Evolutionary conservation across 2,113 vertebrate genomes (phyloP).

Genomic region (Theristicus caerulescens): DNA sequence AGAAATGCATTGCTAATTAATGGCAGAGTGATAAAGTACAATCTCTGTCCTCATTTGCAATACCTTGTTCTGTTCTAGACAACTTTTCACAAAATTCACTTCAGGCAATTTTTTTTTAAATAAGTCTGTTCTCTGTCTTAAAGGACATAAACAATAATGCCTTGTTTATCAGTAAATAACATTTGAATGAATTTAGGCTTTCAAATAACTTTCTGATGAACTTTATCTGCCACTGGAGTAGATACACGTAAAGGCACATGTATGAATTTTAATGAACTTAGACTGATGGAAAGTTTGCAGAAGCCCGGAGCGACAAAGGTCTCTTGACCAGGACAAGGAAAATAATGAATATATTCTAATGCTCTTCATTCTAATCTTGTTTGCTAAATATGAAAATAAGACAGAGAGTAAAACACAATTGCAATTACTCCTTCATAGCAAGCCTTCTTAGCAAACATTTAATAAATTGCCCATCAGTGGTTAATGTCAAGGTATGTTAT

Average conservation of each 20-base stretch:
- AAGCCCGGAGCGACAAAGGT: neutral
- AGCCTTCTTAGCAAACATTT: neutral
- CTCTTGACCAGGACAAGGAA: neutral
- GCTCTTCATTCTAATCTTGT: neutral
- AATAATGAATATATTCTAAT: neutral
- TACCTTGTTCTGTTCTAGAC: neutral
- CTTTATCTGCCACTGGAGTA: neutral
- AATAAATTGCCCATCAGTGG: neutral
- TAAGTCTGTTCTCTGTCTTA: neutral
- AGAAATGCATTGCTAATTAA: neutral
- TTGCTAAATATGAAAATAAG: neutral
- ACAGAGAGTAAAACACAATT: neutral
- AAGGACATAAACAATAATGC: neutral
- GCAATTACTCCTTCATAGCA: neutral
- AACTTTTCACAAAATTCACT: neutral
- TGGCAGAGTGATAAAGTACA: neutral
- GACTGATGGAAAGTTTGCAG: neutral
- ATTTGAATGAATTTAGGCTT: neutral
- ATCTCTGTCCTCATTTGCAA: neutral
- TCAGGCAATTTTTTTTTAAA: neutral
- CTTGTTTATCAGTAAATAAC: neutral
- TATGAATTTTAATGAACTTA: neutral
- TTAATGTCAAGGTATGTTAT: neutral
- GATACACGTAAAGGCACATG: neutral
- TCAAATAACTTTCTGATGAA: neutral